A percentile compares a stretch with the other conserved stretches of the same genome.
phyloP scores from a whole-genome alignment of 2,113 vertebrate species.

The Apodemus speciosus region DNA sequence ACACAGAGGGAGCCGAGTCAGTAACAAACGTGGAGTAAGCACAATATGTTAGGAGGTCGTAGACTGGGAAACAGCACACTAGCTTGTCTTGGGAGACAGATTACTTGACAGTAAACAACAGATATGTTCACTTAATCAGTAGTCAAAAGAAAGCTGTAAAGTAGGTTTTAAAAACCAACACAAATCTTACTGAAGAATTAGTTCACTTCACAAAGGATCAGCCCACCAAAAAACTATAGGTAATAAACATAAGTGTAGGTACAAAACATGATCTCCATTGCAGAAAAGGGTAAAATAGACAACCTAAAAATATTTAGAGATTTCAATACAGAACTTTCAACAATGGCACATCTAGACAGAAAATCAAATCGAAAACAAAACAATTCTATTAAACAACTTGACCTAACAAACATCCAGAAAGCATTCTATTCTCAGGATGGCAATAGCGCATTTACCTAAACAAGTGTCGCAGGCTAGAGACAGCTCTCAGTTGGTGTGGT shows the following conservation, averaged over 20 bases:
- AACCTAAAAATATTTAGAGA: background rate
- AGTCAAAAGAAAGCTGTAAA: background rate
- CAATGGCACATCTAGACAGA: background rate
- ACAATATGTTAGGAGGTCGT: background rate
- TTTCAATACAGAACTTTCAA: background rate
- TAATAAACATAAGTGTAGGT: background rate
- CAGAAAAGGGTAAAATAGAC: background rate
- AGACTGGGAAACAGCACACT: background rate
- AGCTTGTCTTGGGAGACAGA: background rate
- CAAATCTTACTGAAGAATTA: background rate
- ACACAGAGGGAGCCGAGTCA: background rate
- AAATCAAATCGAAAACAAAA: background rate
- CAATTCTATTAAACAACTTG: background rate
- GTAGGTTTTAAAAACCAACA: background rate
- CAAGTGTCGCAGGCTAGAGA: background rate
- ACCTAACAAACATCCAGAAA: background rate
- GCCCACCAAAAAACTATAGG: background rate
- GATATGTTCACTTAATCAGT: background rate
- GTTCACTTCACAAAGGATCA: background rate
- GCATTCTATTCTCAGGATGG: background rate
- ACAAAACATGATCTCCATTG: background rate
- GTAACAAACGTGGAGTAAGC: background rate
- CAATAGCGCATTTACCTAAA: background rate
- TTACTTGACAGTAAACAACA: background rate
- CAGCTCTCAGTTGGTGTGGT: background rate